Evolutionary conservation across 2,797 vertebrate species (phyloP), one percentile per base, ranked within the genome.

Genomic region (Pangasius djambal): DNA sequence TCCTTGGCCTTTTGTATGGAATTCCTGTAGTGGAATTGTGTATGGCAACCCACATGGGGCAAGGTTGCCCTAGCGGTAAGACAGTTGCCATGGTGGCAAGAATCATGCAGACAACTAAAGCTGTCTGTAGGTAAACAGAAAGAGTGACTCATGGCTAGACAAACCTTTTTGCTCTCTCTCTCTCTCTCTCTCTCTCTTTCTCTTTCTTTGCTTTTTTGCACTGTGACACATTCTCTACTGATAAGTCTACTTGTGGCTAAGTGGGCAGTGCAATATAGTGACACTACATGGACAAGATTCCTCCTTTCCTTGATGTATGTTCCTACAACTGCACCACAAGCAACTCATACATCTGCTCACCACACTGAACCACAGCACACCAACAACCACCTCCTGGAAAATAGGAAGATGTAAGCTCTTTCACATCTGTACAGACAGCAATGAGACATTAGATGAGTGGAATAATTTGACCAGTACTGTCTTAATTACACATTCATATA

Each of bases 51-150:
- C 81, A 79, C 31, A 86, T 31, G 70, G 50, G 31, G 55, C 50
- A 88, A 85, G 57, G 87, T 88, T 93, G 89, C 91, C 91, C 92
- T 91, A 90, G 85, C 89, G 89, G 86, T 50, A 83, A 67, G 89
- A 89, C 48, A 57, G 88, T 91, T 79, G 69, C 89, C 87, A 86
- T 91, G 89, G 88, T 74, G 85, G 48, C 79, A 85, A 65, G 86
- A 93, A 92, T 92, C 92, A 92, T 92, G 93, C 90, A 93, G 84
- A 90, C 52, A 86, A 67, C 88, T 89, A 83, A 92, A 92, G 92
- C 94, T 91, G 91, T 85, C 77, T 93, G 91, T 94, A 93, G 94
- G 94, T 94, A 96, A 95, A 95, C 95, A 96, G 96, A 96, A 96
- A 96, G 90, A 93, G 93, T 96, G 96, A 97, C 93, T 96, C 96